Percentiles rank a stretch among this genome's conserved stretches.
These are phyloP conservation scores for Zootoca vivipara DNA, from an alignment of 2,113 vertebrate genomes.

Conservation along the genomic window DNA sequence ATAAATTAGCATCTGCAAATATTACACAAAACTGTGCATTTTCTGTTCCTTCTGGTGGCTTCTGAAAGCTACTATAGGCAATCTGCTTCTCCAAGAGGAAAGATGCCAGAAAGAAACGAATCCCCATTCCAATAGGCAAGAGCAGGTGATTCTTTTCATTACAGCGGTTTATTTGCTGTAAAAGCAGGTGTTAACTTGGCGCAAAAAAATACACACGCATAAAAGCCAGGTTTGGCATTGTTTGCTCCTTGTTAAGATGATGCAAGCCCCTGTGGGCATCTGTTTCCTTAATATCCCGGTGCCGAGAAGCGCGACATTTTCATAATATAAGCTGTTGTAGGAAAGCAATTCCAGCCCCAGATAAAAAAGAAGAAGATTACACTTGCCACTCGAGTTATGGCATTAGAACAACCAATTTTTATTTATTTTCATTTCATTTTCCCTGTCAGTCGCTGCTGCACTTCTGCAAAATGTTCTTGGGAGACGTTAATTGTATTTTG, in stretches of 20 bases:
- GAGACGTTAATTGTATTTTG: constrained; percentile 68
- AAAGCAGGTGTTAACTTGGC: constrained; percentile 68
- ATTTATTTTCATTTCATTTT: constrained; percentile 74
- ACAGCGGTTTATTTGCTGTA: constrained; percentile 56
- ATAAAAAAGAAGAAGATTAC: constrained; percentile 64
- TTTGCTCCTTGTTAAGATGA: constrained; percentile 66
- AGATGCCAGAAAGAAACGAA: background rate
- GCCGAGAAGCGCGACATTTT: constrained; percentile 55
- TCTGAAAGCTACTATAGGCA: background rate
- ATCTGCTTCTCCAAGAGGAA: constrained; percentile 8
- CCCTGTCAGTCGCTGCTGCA: constrained; percentile 64
- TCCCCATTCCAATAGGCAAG: constrained; percentile 2
- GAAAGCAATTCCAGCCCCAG: constrained; percentile 63
- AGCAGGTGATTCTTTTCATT: constrained; percentile 35
- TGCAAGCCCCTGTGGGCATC: constrained; percentile 60
- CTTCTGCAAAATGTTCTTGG: constrained; percentile 42
- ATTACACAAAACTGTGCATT: background rate
- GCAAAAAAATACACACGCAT: constrained; percentile 19
- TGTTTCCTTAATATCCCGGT: constrained; percentile 66
- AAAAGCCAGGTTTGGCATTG: constrained; percentile 58
- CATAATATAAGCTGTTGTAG: constrained; percentile 68
- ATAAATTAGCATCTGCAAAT: no score
- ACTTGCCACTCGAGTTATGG: constrained; percentile 63
- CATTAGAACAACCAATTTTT: constrained; percentile 69
- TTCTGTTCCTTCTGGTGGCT: background rate